Base-by-base conservation (phyloP, 1,140 invertebrate genomes). In the Leptinotarsa texana region DNA sequence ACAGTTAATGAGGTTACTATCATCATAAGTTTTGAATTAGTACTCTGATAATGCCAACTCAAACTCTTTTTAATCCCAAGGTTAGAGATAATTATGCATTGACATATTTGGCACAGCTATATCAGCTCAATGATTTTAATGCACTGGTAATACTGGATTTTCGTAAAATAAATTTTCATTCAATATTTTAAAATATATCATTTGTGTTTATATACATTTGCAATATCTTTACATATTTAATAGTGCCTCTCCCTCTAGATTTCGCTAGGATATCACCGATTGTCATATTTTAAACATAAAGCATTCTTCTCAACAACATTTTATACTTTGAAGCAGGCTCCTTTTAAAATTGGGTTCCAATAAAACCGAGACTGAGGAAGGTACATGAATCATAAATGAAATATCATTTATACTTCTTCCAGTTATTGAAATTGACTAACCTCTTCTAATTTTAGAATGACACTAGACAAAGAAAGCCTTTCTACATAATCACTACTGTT, bases 181-280 rank as follows among this genome's bases (percentile, higher is more conserved):
- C 8, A 73, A 73, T 73, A 70, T 78, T 68, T 76, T 78, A 80
- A 78, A 79, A 79, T 79, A 80, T 78, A 78, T 76, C 73, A 72
- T 79, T 82, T 77, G 77, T 82, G 81, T 82, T 63, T 82, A 83
- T 79, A 78, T 73, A 68, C 63, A 69, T 68, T 78, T 73, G 65
- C 63, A 74, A 74, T 75, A 49, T 67, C 61, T 80, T 75, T 76
- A 61, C 75, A 66, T 70, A 73, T 63, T 69, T 74, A 75, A 22
- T 74, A 79, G 80, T 82, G 82, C 82, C 82, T 83, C 82, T 79
- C 82, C 82, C 81, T 80, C 81, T 81, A 82, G 81, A 78, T 74
- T 79, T 80, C 69, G 80, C 80, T 79, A 77, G 77, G 74, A 75
- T 82, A 80, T 82, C 82, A 83, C 82, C 82, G 82, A 82, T 76